phyloP scores from a whole-genome alignment of 2,888 invertebrate genomes.

The Darwinula stevensoni region DNA sequence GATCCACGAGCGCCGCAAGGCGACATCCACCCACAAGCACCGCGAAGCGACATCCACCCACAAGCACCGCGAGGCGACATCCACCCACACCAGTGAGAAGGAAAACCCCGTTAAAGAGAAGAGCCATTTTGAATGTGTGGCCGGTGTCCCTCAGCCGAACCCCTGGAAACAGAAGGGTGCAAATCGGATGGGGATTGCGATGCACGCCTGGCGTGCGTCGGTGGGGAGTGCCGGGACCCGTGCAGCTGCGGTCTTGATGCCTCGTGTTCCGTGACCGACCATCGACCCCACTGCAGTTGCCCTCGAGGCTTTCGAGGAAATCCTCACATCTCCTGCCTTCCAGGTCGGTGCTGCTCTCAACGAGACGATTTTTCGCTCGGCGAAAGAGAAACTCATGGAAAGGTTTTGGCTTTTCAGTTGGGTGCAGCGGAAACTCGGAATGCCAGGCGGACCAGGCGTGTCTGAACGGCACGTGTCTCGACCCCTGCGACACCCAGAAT shows the following conservation, averaged over 20 bases:
- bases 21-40: too few relatives aligned
- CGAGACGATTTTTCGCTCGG: constrained; percentile 15
- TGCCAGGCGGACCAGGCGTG: constrained; percentile 48
- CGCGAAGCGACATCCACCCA: too few relatives aligned
- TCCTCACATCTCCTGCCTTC: constrained; percentile 10
- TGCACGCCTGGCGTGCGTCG: constrained; percentile 48
- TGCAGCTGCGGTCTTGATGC: constrained; percentile 37
- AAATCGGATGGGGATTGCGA: constrained; percentile 47
- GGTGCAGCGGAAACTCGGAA: constrained; percentile 46
- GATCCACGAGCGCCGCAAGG: too few relatives aligned
- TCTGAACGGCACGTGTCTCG: constrained; percentile 41
- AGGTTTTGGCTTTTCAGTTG: too few relatives aligned
- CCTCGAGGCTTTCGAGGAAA: constrained; percentile 10
- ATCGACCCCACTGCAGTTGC: constrained; percentile 27
- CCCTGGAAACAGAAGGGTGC: constrained; percentile 4
- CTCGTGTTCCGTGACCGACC: constrained; percentile 37
- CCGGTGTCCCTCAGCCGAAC: constrained; percentile 9
- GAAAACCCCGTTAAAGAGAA: too few relatives aligned
- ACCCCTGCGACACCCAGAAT: constrained; percentile 32
- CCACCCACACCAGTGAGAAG: too few relatives aligned
- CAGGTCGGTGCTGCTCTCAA: constrained; percentile 8
- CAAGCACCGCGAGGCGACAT: too few relatives aligned
- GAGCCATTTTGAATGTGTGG: too few relatives aligned
- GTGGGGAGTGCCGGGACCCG: constrained; percentile 68
- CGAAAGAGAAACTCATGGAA: constrained; percentile 6